Evolutionary conservation across 2,888 invertebrate species (phyloP), one percentile per base, ranked within the genome.

Genomic region (Eustalomyia histrio): DNA sequence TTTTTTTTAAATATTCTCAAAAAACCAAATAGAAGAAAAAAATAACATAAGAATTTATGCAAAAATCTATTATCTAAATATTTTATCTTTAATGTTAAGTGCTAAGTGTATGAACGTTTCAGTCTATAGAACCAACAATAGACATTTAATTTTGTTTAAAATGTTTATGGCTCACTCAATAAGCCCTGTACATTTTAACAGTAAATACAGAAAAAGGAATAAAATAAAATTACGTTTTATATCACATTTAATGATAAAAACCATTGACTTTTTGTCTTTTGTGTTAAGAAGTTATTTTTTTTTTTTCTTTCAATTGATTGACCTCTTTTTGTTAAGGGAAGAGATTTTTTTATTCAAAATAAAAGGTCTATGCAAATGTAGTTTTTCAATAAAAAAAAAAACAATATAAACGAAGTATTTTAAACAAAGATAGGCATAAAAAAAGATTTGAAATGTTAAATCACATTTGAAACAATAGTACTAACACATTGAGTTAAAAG

Each of bases 71-170:
- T 47, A n/a, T 47, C 43, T n/a, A n/a, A 47, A 47, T 12, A 47
- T 47, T 47, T 47, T 47, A 47, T 47, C 43, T 47, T 14, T n/a
- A 47, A 47, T 14, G 43, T 47, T 47, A 4, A 47, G 14, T 12
- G 14, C 7, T 29, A 29, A 8, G 18, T 21, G 5, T 47, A n/a
- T 21, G 55, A 47, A 18, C 16, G 2, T 18, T n/a, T 10, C 12
- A 2, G n/a, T 47, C 73, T 47, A 47, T 61, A 24, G 29, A 18
- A 16, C 17, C 55, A 14, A 61, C 55, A 67, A 55, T 55, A 53
- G 64, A 50, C 55, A 71, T 75, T 75, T 75, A 79, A 65, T 65
- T 79, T 75, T 65, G 16, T 50, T 55, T 55, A 55, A 74, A 79
- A 60, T 55, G 74, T 60, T 75, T 69, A 53, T 61, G 12, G 47